A percentile compares a stretch with the other conserved stretches of the same genome.
Evolutionary conservation across 2,113 vertebrate species (phyloP).

Genomic region (Otolemur garnettii): DNA sequence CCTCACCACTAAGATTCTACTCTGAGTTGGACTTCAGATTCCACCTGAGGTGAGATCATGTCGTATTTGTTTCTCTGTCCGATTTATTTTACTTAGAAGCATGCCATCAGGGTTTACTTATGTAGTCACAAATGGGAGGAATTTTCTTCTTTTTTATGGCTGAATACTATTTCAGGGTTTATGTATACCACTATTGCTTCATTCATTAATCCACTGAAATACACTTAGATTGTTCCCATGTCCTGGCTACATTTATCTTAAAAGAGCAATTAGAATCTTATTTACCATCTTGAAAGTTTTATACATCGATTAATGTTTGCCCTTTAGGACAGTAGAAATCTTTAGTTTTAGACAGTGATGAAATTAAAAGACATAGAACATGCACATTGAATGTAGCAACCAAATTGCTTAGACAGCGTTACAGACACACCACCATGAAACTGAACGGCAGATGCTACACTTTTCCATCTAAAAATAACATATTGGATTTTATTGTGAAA

Average conservation of each 20-base stretch:
- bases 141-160: background rate
- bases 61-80: background rate
- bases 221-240: background rate
- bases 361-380: conserved; percentile 23
- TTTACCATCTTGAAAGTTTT: background rate
- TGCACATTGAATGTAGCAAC: background rate
- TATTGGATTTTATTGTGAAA: conserved; percentile 49
- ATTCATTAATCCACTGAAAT: background rate
- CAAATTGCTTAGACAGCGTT: background rate
- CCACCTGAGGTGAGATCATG: background rate
- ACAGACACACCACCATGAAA: background rate
- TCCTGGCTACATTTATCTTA: background rate
- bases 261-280: background rate
- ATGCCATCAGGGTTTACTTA: background rate
- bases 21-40: background rate
- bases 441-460: background rate
- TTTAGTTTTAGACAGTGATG: background rate
- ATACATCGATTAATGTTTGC: background rate
- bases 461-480: background rate
- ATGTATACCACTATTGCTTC: background rate
- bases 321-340: background rate
- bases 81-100: background rate
- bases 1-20: background rate
- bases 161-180: background rate
- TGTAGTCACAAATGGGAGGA: background rate